phyloP scores from a whole-genome alignment of 2,113 vertebrate species.

The human (Homo sapiens) region DNA sequence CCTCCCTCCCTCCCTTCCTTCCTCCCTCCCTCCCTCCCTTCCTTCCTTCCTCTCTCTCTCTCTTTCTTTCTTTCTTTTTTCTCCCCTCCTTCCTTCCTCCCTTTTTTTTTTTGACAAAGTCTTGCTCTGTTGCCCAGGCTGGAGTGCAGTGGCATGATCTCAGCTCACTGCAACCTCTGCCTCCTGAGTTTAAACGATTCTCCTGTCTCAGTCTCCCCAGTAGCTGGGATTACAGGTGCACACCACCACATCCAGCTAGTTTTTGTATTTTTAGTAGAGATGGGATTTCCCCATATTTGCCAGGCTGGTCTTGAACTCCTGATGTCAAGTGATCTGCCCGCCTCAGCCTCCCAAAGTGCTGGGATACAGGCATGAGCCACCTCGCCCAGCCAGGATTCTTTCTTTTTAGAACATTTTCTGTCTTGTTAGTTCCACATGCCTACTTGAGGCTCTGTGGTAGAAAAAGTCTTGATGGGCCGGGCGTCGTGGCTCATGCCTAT shows the following conservation, averaged over 20 bases:
- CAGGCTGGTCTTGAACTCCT: neutral
- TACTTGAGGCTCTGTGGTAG: neutral
- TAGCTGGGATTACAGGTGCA: neutral
- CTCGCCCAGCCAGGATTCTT: neutral
- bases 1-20: accelerated
- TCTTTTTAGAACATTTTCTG: neutral
- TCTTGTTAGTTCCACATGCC: neutral
- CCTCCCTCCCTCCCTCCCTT: accelerated
- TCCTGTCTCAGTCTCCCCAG: neutral
- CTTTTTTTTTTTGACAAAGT: neutral
- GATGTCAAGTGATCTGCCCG: neutral
- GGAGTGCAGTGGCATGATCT: neutral
- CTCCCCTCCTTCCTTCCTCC: no score
- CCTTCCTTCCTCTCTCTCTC: neutral
- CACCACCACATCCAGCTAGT: neutral
- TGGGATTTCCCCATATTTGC: neutral
- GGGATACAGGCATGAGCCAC: neutral
- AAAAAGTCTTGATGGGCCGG: neutral
- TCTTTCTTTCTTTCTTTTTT: no score
- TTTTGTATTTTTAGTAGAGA: neutral
- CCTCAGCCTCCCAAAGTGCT: neutral
- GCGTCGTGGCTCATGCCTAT: no score
- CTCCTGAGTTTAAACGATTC: accelerated
- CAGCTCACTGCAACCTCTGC: neutral
- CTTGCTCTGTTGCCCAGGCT: neutral